phyloP scores from a whole-genome alignment of 2,113 vertebrate genomes.

The Semnornis frantzii region DNA sequence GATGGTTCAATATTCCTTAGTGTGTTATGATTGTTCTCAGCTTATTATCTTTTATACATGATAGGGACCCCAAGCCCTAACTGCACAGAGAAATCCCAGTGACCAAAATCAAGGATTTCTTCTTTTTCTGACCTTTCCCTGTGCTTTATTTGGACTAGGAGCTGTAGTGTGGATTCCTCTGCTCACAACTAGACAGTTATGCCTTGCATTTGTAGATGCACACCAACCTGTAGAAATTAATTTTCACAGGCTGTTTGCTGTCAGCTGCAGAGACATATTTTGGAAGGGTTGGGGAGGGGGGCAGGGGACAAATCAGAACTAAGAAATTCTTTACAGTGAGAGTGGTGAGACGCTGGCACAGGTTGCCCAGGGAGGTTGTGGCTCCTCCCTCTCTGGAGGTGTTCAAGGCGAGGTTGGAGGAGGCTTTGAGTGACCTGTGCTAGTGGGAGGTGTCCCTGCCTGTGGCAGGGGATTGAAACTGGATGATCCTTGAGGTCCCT shows the following conservation, averaged over 20 bases:
- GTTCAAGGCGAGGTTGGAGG: no score
- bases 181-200: not conserved
- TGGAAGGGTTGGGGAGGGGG: no score
- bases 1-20: not conserved
- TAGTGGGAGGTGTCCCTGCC: no score
- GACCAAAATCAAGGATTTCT: not conserved
- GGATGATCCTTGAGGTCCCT: no score
- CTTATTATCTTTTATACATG: not conserved
- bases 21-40: not conserved
- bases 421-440: no score
- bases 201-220: not conserved
- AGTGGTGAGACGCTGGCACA: no score
- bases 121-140: not conserved
- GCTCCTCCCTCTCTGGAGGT: no score
- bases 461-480: no score
- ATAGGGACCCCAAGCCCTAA: not conserved
- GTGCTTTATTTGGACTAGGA: not conserved
- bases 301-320: not conserved
- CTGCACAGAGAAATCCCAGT: not conserved
- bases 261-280: not conserved
- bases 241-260: not conserved
- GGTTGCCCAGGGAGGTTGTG: no score
- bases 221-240: not conserved
- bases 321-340: no score
- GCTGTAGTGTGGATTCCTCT: not conserved